phyloP scores from a whole-genome alignment of 2,113 vertebrate genomes.

The Lipotes vexillifer region DNA sequence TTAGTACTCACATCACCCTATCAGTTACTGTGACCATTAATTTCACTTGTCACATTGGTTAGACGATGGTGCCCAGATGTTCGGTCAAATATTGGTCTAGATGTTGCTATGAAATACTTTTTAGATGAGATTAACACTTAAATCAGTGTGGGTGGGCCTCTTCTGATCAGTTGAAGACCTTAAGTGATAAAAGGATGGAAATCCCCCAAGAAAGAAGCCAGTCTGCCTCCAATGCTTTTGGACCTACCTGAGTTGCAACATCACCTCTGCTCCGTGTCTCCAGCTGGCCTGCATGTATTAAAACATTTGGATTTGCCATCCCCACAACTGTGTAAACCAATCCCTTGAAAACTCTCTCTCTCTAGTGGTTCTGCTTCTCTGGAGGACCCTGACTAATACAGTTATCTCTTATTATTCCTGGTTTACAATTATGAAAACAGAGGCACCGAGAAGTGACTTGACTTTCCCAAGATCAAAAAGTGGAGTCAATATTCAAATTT shows the following conservation, averaged over 20 bases:
- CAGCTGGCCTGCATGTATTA: fast-evolving
- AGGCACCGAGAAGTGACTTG: not conserved
- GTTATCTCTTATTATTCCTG: not conserved
- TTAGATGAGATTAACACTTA: not conserved
- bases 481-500: not conserved
- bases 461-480: not conserved
- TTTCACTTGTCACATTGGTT: not conserved
- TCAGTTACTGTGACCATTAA: no score
- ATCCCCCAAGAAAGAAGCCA: not conserved
- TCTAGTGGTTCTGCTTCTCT: not conserved
- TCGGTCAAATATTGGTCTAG: not conserved
- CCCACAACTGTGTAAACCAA: fast-evolving
- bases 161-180: not conserved
- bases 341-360: not conserved
- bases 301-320: no score
- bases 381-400: not conserved
- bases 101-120: not conserved
- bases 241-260: not conserved
- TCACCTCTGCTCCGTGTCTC: fast-evolving
- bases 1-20: not conserved
- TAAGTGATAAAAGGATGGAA: not conserved
- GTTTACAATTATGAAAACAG: not conserved
- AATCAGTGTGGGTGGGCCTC: not conserved
- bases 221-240: not conserved
- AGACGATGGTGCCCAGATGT: fast-evolving